Evolutionary conservation across 1,140 invertebrate genomes (phyloP), one percentile per base, ranked within the genome.

Genomic region (Druon quercuslanigerum): DNA sequence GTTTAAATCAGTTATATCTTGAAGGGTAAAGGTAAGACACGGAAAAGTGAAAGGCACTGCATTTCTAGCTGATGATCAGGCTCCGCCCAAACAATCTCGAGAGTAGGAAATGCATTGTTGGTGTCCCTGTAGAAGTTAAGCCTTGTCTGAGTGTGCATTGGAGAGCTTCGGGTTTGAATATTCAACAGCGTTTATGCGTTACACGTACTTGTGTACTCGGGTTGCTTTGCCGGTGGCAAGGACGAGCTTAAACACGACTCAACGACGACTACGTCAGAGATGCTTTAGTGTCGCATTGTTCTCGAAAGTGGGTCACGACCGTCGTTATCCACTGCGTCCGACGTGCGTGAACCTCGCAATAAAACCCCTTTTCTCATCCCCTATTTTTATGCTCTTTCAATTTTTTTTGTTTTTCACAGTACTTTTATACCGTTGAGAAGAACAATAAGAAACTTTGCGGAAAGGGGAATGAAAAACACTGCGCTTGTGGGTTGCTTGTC

Each of bases 111-210:
- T 46, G 40, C 40, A 46, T 46, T 46, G 40, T 46, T 46, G 40
- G 40, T 46, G 40, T 46, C 40, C 0, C 40, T 46, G 8, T 46
- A 9, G 40, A 9, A 46, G 40, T 46, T 46, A 11, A 46, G 74
- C 75, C 83, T 78, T 83, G 71, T 73, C 71, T 78, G 77, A 79
- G 80, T 78, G 79, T 76, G 70, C 72, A 40, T 79, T 86, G 80
- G 81, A 86, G 85, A 84, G 81, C 84, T 82, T 85, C 78, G 56
- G 76, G 70, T 83, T 33, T 90, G 88, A 91, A 91, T 91, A 91
- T 91, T 91, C 89, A 91, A 88, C 84, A 89, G 86, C 78, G 82
- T 83, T 87, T 84, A 79, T 66, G 40, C 73, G 78, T 79, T 72
- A 84, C 80, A 86, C 73, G 77, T 75, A 75, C 74, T 71, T 76